These are phyloP conservation scores for Tribolium madens DNA, from an alignment of 1,140 invertebrate species.

Conservation along the genomic window DNA sequence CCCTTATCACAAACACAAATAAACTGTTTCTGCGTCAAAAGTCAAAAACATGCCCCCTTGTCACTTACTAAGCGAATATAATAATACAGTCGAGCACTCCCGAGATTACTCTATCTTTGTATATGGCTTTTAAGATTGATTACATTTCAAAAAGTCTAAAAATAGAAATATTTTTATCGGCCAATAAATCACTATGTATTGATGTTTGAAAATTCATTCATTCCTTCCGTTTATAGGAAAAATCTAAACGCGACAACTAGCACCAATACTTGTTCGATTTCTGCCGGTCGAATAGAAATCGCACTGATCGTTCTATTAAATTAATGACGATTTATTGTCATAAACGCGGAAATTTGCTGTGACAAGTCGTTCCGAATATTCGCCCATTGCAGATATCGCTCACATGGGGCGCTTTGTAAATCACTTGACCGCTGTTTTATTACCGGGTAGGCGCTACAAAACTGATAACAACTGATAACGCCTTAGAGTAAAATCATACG, in stretches of 20 bases:
- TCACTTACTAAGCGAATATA: slow-evolving; percentile 1
- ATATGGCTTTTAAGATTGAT: slow-evolving; percentile 16
- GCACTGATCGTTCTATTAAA: not conserved
- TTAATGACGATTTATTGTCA: slow-evolving; percentile 11
- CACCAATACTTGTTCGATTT: not conserved
- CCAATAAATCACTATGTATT: not conserved
- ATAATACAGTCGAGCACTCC: slow-evolving; percentile 6
- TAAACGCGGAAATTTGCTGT: slow-evolving; percentile 28
- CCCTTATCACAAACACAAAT: slow-evolving; percentile 11
- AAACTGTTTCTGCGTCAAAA: not conserved
- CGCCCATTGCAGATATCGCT: slow-evolving; percentile 46
- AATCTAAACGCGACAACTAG: not conserved
- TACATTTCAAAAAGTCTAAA: slow-evolving; percentile 10
- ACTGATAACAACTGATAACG: slow-evolving; percentile 47
- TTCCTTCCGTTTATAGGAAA: not conserved
- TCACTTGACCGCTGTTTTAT: slow-evolving; percentile 50
- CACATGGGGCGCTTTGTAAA: slow-evolving; percentile 46
- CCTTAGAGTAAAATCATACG: slow-evolving; percentile 18
- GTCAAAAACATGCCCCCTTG: slow-evolving; percentile 1
- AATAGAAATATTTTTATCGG: slow-evolving; percentile 1
- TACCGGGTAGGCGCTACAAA: slow-evolving; percentile 39
- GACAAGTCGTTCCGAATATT: slow-evolving; percentile 46
- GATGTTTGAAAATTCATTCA: not conserved
- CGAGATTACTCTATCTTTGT: not conserved
- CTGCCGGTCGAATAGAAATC: not conserved